These are phyloP conservation scores for Salarias fasciatus DNA, from an alignment of 2,797 vertebrate genomes.

Conservation along the genomic window DNA sequence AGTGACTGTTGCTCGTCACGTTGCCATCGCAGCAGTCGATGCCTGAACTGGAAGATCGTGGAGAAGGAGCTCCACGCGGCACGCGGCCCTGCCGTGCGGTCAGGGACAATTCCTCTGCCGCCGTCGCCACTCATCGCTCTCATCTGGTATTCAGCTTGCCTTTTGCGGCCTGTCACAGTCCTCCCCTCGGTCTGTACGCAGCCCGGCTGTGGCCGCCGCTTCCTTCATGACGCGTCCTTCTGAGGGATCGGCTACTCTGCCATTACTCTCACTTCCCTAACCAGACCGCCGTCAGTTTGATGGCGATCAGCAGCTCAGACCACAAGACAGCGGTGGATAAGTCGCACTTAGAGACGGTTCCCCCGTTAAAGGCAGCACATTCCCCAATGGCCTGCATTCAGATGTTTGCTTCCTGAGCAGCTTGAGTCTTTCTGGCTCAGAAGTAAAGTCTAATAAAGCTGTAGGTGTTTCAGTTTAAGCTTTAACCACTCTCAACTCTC, in stretches of 20 bases:
- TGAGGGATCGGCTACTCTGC: conserved; percentile 44
- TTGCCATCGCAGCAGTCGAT: conserved; percentile 28
- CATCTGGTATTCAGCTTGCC: conserved; percentile 35
- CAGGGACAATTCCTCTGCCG: conserved; percentile 21
- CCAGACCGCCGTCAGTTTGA: conserved; percentile 37
- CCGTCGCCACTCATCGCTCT: conserved; percentile 11
- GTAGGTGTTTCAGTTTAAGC: conserved; percentile 30
- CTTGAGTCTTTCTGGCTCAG: conserved; percentile 46
- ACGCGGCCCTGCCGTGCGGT: conserved; percentile 17
- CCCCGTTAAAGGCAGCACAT: conserved; percentile 29
- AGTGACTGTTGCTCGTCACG: conserved; percentile 29
- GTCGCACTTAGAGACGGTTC: conserved; percentile 19
- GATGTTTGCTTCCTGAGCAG: conserved; percentile 40
- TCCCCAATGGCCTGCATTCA: conserved; percentile 23
- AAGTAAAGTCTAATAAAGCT: conserved; percentile 41
- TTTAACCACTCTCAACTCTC: conserved; percentile 32
- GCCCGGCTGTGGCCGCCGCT: conserved; percentile 42
- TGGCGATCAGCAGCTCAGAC: conserved; percentile 50
- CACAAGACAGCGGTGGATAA: conserved; percentile 32
- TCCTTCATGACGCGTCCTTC: conserved; percentile 44
- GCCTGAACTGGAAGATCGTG: conserved; percentile 37
- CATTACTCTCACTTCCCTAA: conserved; percentile 31
- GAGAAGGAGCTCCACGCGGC: conserved; percentile 26
- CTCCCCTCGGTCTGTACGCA: conserved; percentile 35
- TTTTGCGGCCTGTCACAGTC: conserved; percentile 16